phyloP scores from a whole-genome alignment of 2,888 invertebrate species.

The Hyles lineata region DNA sequence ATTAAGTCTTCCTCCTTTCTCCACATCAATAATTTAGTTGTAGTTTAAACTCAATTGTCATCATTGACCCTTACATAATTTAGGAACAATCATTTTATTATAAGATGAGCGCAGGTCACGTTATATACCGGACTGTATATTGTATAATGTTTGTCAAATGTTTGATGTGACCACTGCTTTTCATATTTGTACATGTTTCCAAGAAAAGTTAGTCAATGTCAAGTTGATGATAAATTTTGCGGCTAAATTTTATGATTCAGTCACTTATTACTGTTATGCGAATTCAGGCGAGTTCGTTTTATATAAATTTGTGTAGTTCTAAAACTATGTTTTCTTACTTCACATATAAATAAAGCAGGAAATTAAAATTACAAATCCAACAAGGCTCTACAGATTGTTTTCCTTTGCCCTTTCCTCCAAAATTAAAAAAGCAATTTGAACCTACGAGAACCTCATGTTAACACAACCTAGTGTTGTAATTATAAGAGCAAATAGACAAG shows the following conservation, averaged over 20 bases:
- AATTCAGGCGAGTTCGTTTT: too few relatives aligned
- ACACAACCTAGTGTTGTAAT: not conserved
- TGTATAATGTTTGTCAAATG: not conserved
- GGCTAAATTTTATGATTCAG: not conserved
- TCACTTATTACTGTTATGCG: too few relatives aligned
- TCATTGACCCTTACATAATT: not conserved
- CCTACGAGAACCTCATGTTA: too few relatives aligned
- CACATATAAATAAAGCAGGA: not conserved
- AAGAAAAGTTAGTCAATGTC: not conserved
- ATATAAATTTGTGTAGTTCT: too few relatives aligned
- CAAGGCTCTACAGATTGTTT: not conserved
- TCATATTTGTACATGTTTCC: not conserved
- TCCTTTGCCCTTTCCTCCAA: not conserved
- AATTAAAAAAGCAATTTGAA: not conserved
- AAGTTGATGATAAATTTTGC: not conserved
- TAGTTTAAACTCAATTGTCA: too few relatives aligned
- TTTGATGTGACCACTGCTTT: not conserved
- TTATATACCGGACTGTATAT: not conserved
- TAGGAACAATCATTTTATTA: not conserved
- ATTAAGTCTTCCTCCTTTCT: not conserved
- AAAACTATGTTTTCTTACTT: too few relatives aligned
- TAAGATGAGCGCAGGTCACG: not conserved
- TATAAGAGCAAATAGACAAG: not conserved
- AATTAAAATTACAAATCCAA: not conserved
- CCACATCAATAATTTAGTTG: not conserved